Conservation (phyloP, 2,113 vertebrate species). For the Anolis carolinensis region DNA sequence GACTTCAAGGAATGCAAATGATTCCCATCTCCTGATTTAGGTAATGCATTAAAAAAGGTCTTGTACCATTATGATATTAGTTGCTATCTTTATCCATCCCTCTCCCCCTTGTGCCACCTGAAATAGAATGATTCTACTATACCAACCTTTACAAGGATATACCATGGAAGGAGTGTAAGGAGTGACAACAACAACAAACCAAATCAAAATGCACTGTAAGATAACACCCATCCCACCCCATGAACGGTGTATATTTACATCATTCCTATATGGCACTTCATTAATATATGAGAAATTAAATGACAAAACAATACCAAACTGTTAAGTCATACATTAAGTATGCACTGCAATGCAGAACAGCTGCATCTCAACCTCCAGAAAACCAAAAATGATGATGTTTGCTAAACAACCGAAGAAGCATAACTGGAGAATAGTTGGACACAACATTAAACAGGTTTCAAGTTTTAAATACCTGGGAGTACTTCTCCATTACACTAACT, state of each 20-base stretch:
- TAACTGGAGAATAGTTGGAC: too few relatives aligned
- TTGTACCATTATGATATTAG: not conserved
- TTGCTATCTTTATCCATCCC: not conserved
- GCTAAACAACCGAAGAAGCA: too few relatives aligned
- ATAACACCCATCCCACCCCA: not conserved
- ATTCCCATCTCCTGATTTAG: not conserved
- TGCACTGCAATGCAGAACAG: too few relatives aligned
- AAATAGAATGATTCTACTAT: not conserved
- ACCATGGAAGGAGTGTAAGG: not conserved
- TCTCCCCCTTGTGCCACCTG: not conserved
- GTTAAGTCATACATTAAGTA: not conserved
- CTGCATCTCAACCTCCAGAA: too few relatives aligned
- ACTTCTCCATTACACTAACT: too few relatives aligned
- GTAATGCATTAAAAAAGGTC: not conserved
- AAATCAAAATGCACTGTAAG: not conserved
- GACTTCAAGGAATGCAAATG: not conserved
- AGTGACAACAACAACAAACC: not conserved
- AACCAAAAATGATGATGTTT: too few relatives aligned
- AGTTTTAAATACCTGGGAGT: too few relatives aligned
- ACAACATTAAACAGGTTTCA: too few relatives aligned
- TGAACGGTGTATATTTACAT: not conserved
- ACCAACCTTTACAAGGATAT: not conserved
- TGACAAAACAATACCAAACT: not conserved
- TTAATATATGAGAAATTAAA: not conserved
- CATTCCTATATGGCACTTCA: not conserved